Base-by-base conservation (phyloP, 1,140 invertebrate genomes). In the Elysia chlorotica region DNA sequence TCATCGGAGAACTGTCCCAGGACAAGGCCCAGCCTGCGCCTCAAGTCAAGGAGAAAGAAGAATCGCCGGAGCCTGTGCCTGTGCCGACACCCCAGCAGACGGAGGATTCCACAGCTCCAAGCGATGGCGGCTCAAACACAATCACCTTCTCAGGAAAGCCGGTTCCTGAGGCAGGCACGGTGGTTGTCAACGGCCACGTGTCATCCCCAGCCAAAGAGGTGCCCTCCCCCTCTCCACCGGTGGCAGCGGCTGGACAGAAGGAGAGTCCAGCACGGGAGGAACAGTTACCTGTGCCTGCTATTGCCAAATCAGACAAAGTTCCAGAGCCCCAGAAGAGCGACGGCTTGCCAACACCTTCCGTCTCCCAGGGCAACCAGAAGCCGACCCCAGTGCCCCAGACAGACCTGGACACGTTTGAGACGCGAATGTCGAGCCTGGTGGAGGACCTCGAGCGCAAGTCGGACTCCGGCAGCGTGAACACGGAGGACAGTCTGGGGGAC, bases 331-430 rank as follows among this genome's bases (percentile, higher is more conserved):
- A 59, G 6, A 59, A 59, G 25, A 59, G 28, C 19, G 10, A 6
- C 56, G 25, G 25, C 6, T 33, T 62, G 31, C 68, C 68, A 2
- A 31, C 6, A 30, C 2, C 10, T 6, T 14, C 36, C 25, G n/a
- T 36, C 36, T 33, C 19, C 38, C n/a, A n/a, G n/a, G n/a, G n/a
- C n/a, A n/a, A n/a, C n/a, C n/a, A n/a, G n/a, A n/a, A n/a, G n/a
- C n/a, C n/a, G n/a, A n/a, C n/a, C n/a, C 1, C 69, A 14, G 66
- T 85, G 19, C 83, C 81, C 56, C 81, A 83, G 41, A 85, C 83
- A 23, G 83, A 85, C 67, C 66, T 85, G 30, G 83, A 85, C 66
- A 84, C 82, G 17, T 78, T 84, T 66, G 82, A 81, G 74, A 84
- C 82, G 10, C 79, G 76, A 71, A 71, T 78, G 36, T 74, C 76